These are phyloP conservation scores for Nemotelus pantherinus DNA, from an alignment of 2,888 invertebrate genomes.

Conservation along the genomic window DNA sequence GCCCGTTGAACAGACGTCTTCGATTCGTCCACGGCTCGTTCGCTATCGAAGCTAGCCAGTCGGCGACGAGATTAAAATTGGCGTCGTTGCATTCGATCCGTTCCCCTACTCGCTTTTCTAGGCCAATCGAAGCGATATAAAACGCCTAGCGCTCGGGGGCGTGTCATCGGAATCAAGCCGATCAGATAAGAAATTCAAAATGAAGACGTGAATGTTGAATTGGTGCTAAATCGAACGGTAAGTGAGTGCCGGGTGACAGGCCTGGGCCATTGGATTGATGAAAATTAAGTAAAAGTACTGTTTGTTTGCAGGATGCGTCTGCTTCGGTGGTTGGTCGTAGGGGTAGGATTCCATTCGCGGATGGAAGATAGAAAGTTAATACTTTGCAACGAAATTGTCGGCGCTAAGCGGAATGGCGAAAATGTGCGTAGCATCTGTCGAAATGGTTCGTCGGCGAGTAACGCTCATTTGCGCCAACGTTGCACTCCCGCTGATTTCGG, in stretches of 20 bases:
- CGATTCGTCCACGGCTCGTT: slow-evolving; percentile 1
- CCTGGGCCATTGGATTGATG: neutral
- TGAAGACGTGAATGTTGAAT: slow-evolving; percentile 25
- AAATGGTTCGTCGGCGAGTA: neutral
- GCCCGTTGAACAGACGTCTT: neutral
- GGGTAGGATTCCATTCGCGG: neutral
- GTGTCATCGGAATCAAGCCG: slow-evolving; percentile 18
- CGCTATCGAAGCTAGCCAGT: slow-evolving; percentile 27
- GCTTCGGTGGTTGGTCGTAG: too few species aligned
- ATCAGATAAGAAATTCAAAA: slow-evolving; percentile 27
- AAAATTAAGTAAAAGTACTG: too few species aligned
- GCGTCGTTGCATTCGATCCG: slow-evolving; percentile 30
- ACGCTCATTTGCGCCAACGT: neutral
- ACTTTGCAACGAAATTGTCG: neutral
- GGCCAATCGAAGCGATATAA: slow-evolving; percentile 43
- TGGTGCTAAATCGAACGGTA: neutral
- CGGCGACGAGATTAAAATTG: slow-evolving; percentile 29
- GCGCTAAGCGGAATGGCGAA: slow-evolving; percentile 23
- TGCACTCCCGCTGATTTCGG: slow-evolving; percentile 15
- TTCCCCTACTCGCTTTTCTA: slow-evolving; percentile 27
- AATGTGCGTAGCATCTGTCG: slow-evolving; percentile 38
- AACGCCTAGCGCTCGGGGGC: slow-evolving; percentile 38
- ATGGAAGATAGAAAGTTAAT: neutral
- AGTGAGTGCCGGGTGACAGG: neutral
- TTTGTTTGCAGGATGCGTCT: too few species aligned